phyloP scores from a whole-genome alignment of 2,113 vertebrate species.

The Echinops telfairi region DNA sequence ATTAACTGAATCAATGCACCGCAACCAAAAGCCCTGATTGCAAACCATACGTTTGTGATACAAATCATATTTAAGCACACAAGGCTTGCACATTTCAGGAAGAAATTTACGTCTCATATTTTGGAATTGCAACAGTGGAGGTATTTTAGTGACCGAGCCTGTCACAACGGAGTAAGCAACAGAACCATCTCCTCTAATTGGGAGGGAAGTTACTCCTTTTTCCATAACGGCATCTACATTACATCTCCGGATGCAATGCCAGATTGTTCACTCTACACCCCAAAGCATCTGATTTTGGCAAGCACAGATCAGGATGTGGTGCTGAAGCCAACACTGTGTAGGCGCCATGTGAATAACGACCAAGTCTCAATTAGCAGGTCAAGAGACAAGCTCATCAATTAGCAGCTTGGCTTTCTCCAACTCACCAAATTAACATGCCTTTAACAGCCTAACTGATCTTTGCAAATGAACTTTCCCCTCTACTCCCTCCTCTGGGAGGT shows the following conservation, averaged over 20 bases:
- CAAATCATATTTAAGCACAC: neutral
- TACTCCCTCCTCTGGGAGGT: slow-evolving; percentile 28
- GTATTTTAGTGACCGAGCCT: slow-evolving; percentile 10
- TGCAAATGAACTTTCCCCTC: slow-evolving; percentile 61
- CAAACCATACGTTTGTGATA: neutral
- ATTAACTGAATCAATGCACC: neutral
- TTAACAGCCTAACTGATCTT: slow-evolving; percentile 60
- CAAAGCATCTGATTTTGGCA: slow-evolving; percentile 68
- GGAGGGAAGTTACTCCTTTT: slow-evolving; percentile 60
- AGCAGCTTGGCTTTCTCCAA: slow-evolving; percentile 58
- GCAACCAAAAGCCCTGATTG: neutral
- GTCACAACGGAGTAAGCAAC: slow-evolving; percentile 24
- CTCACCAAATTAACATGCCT: slow-evolving; percentile 59
- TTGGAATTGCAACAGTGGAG: neutral
- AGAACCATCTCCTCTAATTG: slow-evolving; percentile 59
- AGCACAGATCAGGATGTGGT: neutral
- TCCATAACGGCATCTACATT: slow-evolving; percentile 65
- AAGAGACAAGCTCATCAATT: slow-evolving; percentile 72
- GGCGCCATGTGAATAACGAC: slow-evolving; percentile 29
- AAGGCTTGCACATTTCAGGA: neutral
- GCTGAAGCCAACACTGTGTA: neutral
- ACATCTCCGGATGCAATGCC: slow-evolving; percentile 48
- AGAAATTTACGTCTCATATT: neutral
- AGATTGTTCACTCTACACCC: slow-evolving; percentile 65
- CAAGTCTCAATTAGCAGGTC: slow-evolving; percentile 36